Base-by-base conservation (phyloP, 2,797 vertebrate species). In the Peromyscus melanophrys region DNA sequence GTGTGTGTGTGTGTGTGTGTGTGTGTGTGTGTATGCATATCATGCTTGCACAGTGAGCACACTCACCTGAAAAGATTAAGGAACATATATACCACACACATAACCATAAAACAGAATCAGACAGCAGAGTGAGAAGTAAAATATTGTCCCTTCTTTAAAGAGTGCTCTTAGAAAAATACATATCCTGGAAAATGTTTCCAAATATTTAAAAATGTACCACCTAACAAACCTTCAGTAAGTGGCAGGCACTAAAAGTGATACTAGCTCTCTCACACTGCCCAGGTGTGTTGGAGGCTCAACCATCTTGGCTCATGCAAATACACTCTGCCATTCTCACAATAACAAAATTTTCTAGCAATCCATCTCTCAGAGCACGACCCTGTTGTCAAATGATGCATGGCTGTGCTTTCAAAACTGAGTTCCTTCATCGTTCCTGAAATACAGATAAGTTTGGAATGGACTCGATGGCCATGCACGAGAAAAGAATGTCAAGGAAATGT, bases 21-120 rank as follows among this genome's bases (percentile, higher is more conserved):
- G 19, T 34, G 2, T 4, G 52, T 55, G 12, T 9, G n/a, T 27
- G 52, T 13, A 34, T 4, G 37, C 2, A 29, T 0, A 4, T 0
- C 21, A 29, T 57, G 10, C 5, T 29, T 78, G 52, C 16, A 2
- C 23, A 29, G 17, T 85, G 27, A 71, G 82, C n/a, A 34, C 12
- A 27, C 57, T n/a, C 29, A 40, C 19, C 25, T 8, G 13, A 61
- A 61, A 10, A 69, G 27, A 46, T n/a, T 49, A 77, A 55, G 13
- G 69, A 67, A 82, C 67, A 67, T 43, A 31, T 46, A 34, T 34
- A 40, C 2, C 19, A 49, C 9, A 78, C 9, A 49, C 27, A 57
- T 14, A 19, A 0, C 3, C 46, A 73, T 40, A 29, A 61, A 57
- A n/a, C 1, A 6, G 55, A 61, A 7, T 25, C 71, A 25, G 43